A percentile compares a stretch with the other conserved stretches of the same genome.
These are phyloP conservation scores for Allolobophora icterica DNA, from an alignment of 2,888 invertebrate genomes.

Conservation along the genomic window DNA sequence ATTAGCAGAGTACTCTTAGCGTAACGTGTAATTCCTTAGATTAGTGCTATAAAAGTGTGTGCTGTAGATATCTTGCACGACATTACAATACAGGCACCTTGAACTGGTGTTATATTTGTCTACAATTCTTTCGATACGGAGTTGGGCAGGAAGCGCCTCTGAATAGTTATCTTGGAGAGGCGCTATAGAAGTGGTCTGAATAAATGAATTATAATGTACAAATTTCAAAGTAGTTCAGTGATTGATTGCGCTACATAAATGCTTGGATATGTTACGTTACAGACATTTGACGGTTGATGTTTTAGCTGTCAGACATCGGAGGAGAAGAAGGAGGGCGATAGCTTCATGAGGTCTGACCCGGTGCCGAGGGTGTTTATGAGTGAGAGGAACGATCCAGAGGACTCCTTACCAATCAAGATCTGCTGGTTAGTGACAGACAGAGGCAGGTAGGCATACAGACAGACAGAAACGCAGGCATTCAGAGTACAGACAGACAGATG, in stretches of 20 bases:
- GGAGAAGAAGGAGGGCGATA: not conserved
- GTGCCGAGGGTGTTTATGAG: slow-evolving; percentile 3
- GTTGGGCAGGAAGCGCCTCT: too few species aligned
- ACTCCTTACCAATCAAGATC: not conserved
- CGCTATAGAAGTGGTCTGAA: not conserved
- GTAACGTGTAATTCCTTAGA: too few species aligned
- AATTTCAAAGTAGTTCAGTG: not conserved
- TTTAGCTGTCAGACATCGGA: not conserved
- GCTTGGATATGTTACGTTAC: not conserved
- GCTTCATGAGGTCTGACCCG: not conserved
- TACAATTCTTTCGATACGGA: too few species aligned
- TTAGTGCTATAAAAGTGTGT: not conserved
- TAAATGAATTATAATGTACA: not conserved
- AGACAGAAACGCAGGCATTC: not conserved
- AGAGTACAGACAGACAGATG: not conserved
- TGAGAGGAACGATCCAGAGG: not conserved
- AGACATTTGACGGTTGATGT: slow-evolving; percentile 8
- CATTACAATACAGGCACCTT: too few species aligned
- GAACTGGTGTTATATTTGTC: too few species aligned
- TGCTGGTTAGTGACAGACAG: not conserved
- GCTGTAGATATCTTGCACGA: not conserved
- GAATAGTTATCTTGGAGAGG: too few species aligned
- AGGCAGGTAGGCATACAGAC: not conserved
- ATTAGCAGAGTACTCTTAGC: too few species aligned
- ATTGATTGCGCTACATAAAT: not conserved